These are phyloP conservation scores for Aphidius colemani DNA, from an alignment of 2,888 invertebrate species.

Conservation along the genomic window DNA sequence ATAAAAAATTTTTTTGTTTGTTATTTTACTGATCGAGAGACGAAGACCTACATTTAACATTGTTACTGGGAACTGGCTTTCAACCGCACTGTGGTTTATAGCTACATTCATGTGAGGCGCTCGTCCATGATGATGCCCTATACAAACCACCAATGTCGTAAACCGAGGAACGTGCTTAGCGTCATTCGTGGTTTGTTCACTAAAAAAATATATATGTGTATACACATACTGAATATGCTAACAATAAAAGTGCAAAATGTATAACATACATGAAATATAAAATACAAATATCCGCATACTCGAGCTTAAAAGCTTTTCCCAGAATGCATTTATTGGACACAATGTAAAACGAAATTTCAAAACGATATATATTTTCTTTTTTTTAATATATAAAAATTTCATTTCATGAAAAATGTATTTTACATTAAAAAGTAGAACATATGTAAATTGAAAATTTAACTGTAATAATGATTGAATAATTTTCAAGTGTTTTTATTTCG, in stretches of 20 bases:
- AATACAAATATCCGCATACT: too few relatives aligned
- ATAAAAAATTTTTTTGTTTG: too few relatives aligned
- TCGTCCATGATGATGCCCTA: too few relatives aligned
- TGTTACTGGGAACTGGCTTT: too few relatives aligned
- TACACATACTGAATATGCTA: constrained; percentile 4
- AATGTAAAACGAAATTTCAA: constrained; percentile 3
- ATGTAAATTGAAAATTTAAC: too few relatives aligned
- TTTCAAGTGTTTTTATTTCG: too few relatives aligned
- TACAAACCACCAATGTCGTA: constrained; percentile 24
- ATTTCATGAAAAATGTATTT: background rate
- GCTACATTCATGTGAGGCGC: background rate
- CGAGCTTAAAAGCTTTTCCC: constrained; percentile 13
- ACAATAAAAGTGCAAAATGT: constrained; percentile 9
- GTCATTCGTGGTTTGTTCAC: background rate
- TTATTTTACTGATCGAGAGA: too few relatives aligned
- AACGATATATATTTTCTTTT: background rate
- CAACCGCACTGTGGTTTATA: constrained; percentile 7
- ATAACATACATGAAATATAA: too few relatives aligned
- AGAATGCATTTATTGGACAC: constrained; percentile 15
- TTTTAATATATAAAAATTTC: too few relatives aligned
- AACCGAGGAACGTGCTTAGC: constrained; percentile 27
- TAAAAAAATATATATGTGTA: background rate
- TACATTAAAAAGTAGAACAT: too few relatives aligned
- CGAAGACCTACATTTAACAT: too few relatives aligned
- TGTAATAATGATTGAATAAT: too few relatives aligned